A percentile compares a stretch with the other conserved stretches of the same genome.
Evolutionary conservation across 2,113 vertebrate species (phyloP).

Genomic region (Festucalex cinctus): DNA sequence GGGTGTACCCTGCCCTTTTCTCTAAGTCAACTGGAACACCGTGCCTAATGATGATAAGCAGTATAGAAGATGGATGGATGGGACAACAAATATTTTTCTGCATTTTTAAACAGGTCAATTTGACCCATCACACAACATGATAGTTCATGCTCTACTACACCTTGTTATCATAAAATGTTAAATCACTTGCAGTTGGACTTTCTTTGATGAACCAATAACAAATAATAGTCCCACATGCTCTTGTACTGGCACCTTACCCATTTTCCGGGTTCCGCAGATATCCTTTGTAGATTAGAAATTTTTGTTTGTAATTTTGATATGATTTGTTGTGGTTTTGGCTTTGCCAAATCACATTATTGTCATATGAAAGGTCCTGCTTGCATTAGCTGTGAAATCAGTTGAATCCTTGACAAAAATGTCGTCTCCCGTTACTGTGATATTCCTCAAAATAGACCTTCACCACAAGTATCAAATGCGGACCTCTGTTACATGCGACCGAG

Average conservation of each 20-base stretch:
- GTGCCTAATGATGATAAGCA: no score
- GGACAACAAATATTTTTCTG: no score
- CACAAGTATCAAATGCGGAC: not conserved
- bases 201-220: not conserved
- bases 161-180: not conserved
- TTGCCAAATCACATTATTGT: not conserved
- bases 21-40: no score
- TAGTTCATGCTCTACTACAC: not conserved
- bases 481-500: not conserved
- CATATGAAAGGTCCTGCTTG: not conserved
- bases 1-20: no score
- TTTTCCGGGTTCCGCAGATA: not conserved
- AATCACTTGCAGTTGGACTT: not conserved
- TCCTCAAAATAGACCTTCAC: not conserved
- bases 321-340: not conserved
- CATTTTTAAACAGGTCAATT: not conserved
- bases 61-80: no score
- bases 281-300: not conserved
- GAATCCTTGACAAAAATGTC: not conserved
- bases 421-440: not conserved
- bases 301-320: not conserved
- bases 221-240: no score
- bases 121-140: not conserved
- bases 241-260: not conserved
- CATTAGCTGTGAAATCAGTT: not conserved